phyloP scores from a whole-genome alignment of 2,888 invertebrate species.

The Podotricha telesiphe region DNA sequence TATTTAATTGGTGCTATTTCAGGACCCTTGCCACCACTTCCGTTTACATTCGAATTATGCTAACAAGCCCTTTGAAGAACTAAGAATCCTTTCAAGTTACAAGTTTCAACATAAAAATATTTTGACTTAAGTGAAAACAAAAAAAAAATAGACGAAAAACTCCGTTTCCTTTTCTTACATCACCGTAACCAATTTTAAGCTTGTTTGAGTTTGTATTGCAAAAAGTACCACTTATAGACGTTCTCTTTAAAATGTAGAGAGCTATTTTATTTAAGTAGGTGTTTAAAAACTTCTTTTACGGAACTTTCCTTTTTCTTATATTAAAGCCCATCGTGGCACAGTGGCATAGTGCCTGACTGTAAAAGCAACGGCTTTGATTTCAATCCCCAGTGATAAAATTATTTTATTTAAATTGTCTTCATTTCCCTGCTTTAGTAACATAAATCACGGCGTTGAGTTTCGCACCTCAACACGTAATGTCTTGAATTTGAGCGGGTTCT shows the following conservation, averaged over 20 bases:
- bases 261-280: neutral
- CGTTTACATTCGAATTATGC: too few relatives aligned
- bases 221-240: neutral
- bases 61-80: neutral
- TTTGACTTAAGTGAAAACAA: neutral
- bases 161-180: conserved; percentile 13
- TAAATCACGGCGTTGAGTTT: neutral
- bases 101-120: neutral
- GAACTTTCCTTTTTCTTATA: too few relatives aligned
- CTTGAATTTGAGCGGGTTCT: neutral
- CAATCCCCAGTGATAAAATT: neutral
- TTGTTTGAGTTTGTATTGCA: neutral
- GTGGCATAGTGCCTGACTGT: neutral
- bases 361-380: neutral
- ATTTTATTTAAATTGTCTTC: neutral
- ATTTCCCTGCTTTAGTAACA: neutral
- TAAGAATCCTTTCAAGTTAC: conserved; percentile 1
- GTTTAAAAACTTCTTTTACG: neutral
- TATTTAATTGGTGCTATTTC: too few relatives aligned
- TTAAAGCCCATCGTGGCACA: neutral
- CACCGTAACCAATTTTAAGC: neutral
- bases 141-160: neutral
- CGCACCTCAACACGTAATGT: neutral
- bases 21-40: too few relatives aligned
- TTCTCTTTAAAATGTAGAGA: neutral